These are phyloP conservation scores for Homarus americanus DNA, from an alignment of 1,140 invertebrate species.

Conservation along the genomic window DNA sequence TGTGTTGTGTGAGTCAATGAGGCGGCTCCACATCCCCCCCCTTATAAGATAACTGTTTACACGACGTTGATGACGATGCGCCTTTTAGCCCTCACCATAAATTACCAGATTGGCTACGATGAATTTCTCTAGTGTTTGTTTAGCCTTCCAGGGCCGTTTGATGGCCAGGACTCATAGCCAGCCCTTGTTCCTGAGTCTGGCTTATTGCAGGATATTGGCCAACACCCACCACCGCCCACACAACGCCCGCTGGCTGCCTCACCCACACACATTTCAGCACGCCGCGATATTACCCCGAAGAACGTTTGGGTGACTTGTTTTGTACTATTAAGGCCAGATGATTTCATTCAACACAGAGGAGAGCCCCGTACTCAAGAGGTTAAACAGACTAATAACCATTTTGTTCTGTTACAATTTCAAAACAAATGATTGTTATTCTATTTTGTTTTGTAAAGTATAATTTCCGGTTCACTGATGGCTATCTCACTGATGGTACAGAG, in stretches of 20 bases:
- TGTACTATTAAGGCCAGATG: no score
- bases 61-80: neutral
- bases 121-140: constrained; percentile 7
- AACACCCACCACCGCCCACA: neutral
- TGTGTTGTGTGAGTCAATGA: neutral
- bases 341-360: no score
- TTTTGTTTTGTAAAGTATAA: no score
- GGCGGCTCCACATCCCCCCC: neutral
- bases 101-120: neutral
- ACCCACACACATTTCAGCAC: no score
- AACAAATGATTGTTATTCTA: no score
- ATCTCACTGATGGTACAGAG: no score
- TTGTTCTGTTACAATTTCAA: no score
- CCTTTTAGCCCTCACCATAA: neutral
- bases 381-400: no score
- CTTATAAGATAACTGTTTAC: neutral
- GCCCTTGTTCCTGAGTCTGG: neutral
- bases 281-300: no score
- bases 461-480: no score
- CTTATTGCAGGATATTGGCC: constrained; percentile 17
- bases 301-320: no score
- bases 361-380: no score
- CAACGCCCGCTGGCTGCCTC: neutral
- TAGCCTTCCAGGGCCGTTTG: neutral
- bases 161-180: neutral